These are phyloP conservation scores for Habrosyne pyritoides DNA, from an alignment of 2,888 invertebrate genomes.

Conservation along the genomic window DNA sequence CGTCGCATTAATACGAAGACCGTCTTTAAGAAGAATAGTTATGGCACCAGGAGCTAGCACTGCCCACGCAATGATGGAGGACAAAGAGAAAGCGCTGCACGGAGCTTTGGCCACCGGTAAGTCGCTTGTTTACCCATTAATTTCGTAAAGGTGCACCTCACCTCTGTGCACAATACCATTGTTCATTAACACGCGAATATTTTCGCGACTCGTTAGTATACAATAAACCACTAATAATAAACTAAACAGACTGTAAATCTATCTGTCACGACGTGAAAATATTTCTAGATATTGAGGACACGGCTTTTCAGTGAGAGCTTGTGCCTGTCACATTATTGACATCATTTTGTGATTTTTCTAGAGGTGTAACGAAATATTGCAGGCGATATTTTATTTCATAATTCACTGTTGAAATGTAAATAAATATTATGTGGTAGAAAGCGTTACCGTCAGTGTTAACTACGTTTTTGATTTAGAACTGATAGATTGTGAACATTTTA, in stretches of 20 bases:
- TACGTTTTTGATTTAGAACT: not conserved
- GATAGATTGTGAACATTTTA: not conserved
- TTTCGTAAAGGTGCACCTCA: conserved; percentile 11
- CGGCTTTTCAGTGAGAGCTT: conserved; percentile 30
- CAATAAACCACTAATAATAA: conserved; percentile 8
- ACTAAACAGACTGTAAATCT: conserved; percentile 16
- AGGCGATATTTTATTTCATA: not conserved
- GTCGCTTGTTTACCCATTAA: conserved; percentile 25
- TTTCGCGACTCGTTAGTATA: not conserved
- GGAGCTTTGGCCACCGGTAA: conserved; percentile 64
- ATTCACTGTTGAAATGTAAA: not conserved
- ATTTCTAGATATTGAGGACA: conserved; percentile 31
- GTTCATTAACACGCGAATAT: not conserved
- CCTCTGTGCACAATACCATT: conserved; percentile 1
- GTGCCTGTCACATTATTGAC: conserved; percentile 39
- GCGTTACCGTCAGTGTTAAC: not conserved
- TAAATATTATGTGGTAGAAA: not conserved
- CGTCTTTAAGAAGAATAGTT: conserved; percentile 73
- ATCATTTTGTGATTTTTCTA: conserved; percentile 24
- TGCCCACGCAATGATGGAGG: conserved; percentile 80
- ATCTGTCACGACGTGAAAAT: conserved; percentile 32
- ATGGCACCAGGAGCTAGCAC: conserved; percentile 85
- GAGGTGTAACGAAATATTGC: not conserved
- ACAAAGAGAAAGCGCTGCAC: conserved; percentile 76
- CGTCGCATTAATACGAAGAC: conserved; percentile 73